A percentile compares a stretch with the other conserved stretches of the same genome.
Evolutionary conservation across 2,888 invertebrate species (phyloP).

Genomic region (Callyntrura guangdongensis): DNA sequence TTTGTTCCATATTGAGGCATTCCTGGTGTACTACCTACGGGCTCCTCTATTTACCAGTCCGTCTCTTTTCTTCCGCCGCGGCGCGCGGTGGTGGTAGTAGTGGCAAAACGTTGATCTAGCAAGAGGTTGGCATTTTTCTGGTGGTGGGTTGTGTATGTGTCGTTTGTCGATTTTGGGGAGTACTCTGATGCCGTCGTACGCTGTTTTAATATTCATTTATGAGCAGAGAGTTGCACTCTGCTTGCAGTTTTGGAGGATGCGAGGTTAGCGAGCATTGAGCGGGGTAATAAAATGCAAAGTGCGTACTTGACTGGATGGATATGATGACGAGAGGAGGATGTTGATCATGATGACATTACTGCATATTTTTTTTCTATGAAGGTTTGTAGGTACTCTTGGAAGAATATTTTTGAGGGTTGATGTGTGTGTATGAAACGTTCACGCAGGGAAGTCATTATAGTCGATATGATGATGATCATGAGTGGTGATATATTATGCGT

Average conservation of each 20-base stretch:
- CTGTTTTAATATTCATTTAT: slow-evolving; percentile 75
- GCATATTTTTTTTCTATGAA: background rate
- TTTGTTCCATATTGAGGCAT: slow-evolving; percentile 75
- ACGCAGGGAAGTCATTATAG: background rate
- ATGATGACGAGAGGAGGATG: slow-evolving; percentile 29
- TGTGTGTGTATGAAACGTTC: too few relatives aligned
- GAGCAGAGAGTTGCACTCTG: slow-evolving; percentile 66
- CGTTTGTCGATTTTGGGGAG: slow-evolving; percentile 28
- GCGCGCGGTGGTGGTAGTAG: background rate
- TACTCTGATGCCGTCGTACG: slow-evolving; percentile 19
- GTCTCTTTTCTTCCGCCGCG: background rate
- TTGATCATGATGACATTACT: slow-evolving; percentile 25
- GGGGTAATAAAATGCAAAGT: slow-evolving; percentile 77
- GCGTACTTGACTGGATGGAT: slow-evolving; percentile 75
- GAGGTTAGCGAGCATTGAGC: background rate
- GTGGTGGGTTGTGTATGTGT: slow-evolving; percentile 5
- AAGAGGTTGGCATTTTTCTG: background rate
- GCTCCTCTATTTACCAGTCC: slow-evolving; percentile 1
- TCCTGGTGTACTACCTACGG: background rate
- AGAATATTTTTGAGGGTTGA: too few relatives aligned
- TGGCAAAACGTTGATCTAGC: background rate
- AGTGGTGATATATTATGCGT: background rate
- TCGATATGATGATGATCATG: background rate
- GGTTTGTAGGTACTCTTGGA: background rate
- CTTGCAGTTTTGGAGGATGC: slow-evolving; percentile 62